Conservation (phyloP, 2,797 vertebrate species). For the Neostethus bicornis region DNA sequence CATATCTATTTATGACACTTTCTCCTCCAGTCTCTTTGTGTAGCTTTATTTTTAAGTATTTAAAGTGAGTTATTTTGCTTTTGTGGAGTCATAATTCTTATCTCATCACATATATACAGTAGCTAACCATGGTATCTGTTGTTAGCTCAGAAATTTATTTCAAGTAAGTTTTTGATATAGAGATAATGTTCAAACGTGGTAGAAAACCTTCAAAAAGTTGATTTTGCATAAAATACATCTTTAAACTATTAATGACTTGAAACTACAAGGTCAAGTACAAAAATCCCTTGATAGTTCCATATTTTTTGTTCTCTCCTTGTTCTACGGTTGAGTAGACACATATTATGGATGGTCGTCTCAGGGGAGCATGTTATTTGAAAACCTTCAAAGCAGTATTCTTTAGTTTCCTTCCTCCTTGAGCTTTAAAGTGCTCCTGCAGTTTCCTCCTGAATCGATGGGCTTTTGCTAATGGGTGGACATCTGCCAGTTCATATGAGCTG, state of each 20-base stretch:
- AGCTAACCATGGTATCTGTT: too few species aligned
- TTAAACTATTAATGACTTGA: constrained; percentile 7
- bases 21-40: not conserved
- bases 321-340: constrained; percentile 25
- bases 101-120: too few species aligned
- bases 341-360: constrained; percentile 46
- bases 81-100: too few species aligned
- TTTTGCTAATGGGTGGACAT: constrained; percentile 71
- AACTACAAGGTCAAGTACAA: not conserved
- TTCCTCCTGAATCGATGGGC: constrained; percentile 62
- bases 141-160: too few species aligned
- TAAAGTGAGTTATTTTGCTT: too few species aligned
- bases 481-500: constrained; percentile 48
- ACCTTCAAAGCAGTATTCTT: constrained; percentile 26
- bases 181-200: too few species aligned
- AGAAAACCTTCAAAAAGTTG: too few species aligned
- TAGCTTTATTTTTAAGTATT: constrained; percentile 13
- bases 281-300: not conserved
- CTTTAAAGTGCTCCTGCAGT: constrained; percentile 56
- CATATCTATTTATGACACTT: not conserved
- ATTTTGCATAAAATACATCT: too few species aligned
- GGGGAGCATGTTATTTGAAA: constrained; percentile 39
- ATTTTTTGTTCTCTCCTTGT: constrained; percentile 10
- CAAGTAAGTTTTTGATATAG: too few species aligned
- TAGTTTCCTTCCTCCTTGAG: constrained; percentile 51